Percentiles rank a stretch among this genome's conserved stretches.
Conservation (phyloP, 1,140 invertebrate species). For the Charaxes varanes region DNA sequence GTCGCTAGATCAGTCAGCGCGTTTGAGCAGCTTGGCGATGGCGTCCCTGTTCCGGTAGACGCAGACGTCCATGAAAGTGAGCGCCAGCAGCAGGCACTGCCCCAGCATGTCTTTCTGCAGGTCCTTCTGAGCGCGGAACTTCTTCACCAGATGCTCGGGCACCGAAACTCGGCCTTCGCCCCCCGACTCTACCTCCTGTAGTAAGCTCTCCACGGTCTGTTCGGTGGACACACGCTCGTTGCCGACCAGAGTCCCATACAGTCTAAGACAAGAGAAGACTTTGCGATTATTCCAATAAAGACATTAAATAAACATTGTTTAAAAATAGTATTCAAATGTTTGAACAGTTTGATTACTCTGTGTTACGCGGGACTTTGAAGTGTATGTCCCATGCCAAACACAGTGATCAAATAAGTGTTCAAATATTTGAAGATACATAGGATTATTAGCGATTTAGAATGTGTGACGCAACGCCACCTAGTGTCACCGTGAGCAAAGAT, state of each 20-base stretch:
- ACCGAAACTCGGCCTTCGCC: constrained; percentile 33
- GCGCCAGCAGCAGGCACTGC: constrained; percentile 49
- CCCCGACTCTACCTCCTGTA: constrained; percentile 24
- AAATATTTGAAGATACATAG: too few species aligned
- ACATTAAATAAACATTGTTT: background rate
- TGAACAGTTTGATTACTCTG: too few species aligned
- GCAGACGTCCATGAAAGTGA: constrained; percentile 70
- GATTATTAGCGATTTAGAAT: too few species aligned
- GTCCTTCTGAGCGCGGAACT: constrained; percentile 46
- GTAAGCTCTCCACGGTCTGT: constrained; percentile 51
- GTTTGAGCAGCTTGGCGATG: constrained; percentile 38
- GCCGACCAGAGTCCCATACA: constrained; percentile 64
- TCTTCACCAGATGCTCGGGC: constrained; percentile 28
- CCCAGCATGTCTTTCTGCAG: constrained; percentile 61
- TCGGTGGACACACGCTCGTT: constrained; percentile 65
- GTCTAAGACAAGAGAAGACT: constrained; percentile 32
- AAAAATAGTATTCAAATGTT: background rate
- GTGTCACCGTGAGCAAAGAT: too few species aligned
- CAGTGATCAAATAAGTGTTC: too few species aligned
- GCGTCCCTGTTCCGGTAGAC: constrained; percentile 54
- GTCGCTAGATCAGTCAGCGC: constrained; percentile 27
- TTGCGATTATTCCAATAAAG: background rate
- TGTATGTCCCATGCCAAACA: too few species aligned
- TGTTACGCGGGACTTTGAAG: too few species aligned
- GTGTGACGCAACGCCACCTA: too few species aligned